Conservation (phyloP, 2,888 invertebrate genomes). For the Subacronicta megacephala region DNA sequence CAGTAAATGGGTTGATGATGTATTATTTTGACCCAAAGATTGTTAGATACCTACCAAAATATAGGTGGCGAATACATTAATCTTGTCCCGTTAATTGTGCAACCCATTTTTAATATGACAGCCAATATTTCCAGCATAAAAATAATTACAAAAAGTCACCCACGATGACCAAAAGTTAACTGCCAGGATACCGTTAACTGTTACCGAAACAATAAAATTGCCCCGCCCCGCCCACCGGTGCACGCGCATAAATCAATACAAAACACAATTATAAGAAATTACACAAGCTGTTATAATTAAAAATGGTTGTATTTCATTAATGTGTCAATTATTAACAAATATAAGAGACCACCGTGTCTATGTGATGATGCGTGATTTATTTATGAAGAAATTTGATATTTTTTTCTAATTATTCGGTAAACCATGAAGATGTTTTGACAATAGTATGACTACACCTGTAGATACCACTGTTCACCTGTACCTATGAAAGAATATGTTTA, state of each 20-base stretch:
- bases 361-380: too few relatives aligned
- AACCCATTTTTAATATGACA: slow-evolving; percentile 40
- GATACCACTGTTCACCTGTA: too few relatives aligned
- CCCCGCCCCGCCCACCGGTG: slow-evolving; percentile 69
- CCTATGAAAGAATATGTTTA: too few relatives aligned
- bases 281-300: slow-evolving; percentile 78
- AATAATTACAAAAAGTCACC: slow-evolving; percentile 38
- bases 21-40: too few relatives aligned
- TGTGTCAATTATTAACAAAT: slow-evolving; percentile 82
- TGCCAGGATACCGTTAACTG: slow-evolving; percentile 64
- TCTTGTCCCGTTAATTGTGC: slow-evolving; percentile 10
- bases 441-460: too few relatives aligned
- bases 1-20: too few relatives aligned
- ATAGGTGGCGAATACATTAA: slow-evolving; percentile 4
- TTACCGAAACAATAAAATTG: slow-evolving; percentile 83
- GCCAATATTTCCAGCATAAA: slow-evolving; percentile 19
- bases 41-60: too few relatives aligned
- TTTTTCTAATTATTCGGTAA: too few relatives aligned
- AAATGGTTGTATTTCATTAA: slow-evolving; percentile 76
- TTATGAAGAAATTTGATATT: too few relatives aligned
- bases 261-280: slow-evolving; percentile 84
- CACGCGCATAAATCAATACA: slow-evolving; percentile 79
- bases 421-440: too few relatives aligned
- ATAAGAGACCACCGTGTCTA: slow-evolving; percentile 79
- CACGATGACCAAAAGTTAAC: slow-evolving; percentile 41